Conservation (phyloP, 1,140 invertebrate genomes). For the Condylostylus longicornis region DNA sequence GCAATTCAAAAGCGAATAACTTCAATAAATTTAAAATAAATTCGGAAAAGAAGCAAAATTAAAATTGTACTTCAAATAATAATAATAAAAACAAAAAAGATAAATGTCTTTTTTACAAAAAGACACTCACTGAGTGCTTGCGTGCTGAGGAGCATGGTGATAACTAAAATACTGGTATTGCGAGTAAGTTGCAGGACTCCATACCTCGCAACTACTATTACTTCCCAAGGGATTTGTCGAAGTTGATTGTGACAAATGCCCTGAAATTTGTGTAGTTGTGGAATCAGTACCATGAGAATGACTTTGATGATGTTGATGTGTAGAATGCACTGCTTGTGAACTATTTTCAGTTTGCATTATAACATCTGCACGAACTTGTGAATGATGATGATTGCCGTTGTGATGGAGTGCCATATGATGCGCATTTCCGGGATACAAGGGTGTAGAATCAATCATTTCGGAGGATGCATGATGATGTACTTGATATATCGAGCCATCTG, state of each 20-base stretch:
- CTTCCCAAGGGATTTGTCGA: neutral
- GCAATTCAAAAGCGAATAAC: neutral
- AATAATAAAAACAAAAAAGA: slow-evolving; percentile 4
- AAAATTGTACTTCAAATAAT: slow-evolving; percentile 16
- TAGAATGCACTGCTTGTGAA: neutral
- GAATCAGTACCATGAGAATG: neutral
- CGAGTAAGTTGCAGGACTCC: slow-evolving; percentile 33
- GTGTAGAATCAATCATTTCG: neutral
- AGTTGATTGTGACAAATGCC: neutral
- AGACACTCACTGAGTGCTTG: slow-evolving; percentile 14
- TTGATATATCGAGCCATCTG: neutral
- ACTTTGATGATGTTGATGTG: neutral
- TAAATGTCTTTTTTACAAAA: neutral
- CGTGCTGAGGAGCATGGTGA: slow-evolving; percentile 17
- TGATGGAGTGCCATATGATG: slow-evolving; percentile 2
- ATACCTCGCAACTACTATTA: slow-evolving; percentile 29
- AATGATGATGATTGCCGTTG: slow-evolving; percentile 2
- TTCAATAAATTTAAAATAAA: too few species aligned
- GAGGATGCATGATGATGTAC: neutral
- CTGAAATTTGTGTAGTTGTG: neutral
- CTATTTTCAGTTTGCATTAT: neutral
- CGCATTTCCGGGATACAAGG: neutral
- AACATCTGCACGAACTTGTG: slow-evolving; percentile 6
- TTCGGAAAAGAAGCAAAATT: too few species aligned
- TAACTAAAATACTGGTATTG: slow-evolving; percentile 32